phyloP scores from a whole-genome alignment of 2,797 vertebrate genomes.

The Glossophaga mutica region DNA sequence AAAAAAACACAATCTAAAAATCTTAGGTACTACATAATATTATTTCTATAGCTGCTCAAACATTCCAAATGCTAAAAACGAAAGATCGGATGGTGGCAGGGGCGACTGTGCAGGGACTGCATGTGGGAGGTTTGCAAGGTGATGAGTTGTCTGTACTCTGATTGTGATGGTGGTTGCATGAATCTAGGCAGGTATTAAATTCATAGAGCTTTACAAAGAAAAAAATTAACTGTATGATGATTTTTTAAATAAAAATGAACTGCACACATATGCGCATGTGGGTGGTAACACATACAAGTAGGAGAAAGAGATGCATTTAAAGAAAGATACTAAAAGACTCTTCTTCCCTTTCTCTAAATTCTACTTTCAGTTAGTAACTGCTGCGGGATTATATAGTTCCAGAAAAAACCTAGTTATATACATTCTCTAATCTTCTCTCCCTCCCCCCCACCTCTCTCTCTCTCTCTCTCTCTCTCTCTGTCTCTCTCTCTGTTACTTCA shows the following conservation, averaged over 20 bases:
- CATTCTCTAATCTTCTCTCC: background rate
- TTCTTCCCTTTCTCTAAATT: background rate
- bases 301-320: background rate
- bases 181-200: background rate
- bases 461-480: background rate
- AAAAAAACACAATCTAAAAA: background rate
- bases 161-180: background rate
- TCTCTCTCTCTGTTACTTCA: background rate
- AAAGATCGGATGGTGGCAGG: accelerated
- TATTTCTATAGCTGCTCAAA: background rate
- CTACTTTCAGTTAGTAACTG: background rate
- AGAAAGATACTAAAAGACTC: background rate
- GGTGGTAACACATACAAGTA: background rate
- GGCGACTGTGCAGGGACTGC: accelerated
- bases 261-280: no score
- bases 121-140: background rate
- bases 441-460: background rate
- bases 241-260: background rate
- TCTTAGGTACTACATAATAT: background rate
- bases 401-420: background rate
- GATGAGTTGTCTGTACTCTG: background rate
- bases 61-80: background rate
- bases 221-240: background rate
- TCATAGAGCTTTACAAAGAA: background rate
- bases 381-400: background rate